Evolutionary conservation across 2,888 invertebrate species (phyloP).

Genomic region (Phalera bucephala): DNA sequence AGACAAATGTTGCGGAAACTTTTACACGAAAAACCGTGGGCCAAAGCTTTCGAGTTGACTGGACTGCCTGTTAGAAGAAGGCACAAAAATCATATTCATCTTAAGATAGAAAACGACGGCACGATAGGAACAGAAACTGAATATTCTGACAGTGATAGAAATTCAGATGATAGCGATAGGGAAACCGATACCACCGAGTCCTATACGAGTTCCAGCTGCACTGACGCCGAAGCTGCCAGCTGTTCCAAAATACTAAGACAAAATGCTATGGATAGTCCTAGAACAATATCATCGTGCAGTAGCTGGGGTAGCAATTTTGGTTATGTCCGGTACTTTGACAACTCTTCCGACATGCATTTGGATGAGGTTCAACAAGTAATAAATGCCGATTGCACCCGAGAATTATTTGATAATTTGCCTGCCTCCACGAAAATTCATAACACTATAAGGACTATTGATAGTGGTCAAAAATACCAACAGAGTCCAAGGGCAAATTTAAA

Average conservation of each 20-base stretch:
- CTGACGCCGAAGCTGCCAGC: slow-evolving; percentile 54
- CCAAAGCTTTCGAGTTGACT: slow-evolving; percentile 72
- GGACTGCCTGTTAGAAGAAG: slow-evolving; percentile 70
- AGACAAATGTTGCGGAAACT: slow-evolving; percentile 88
- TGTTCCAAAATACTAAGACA: slow-evolving; percentile 79
- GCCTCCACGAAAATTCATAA: slow-evolving; percentile 28
- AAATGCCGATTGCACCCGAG: slow-evolving; percentile 68
- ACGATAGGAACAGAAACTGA: slow-evolving; percentile 69
- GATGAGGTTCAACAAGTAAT: slow-evolving; percentile 41
- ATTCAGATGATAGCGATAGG: slow-evolving; percentile 51
- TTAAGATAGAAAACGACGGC: slow-evolving; percentile 70
- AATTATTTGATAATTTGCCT: slow-evolving; percentile 53
- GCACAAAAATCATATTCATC: slow-evolving; percentile 70
- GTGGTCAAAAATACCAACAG: slow-evolving; percentile 33
- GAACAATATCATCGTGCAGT: slow-evolving; percentile 73
- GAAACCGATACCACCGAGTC: slow-evolving; percentile 71
- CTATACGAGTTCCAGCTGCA: slow-evolving; percentile 62
- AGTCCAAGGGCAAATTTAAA: slow-evolving; percentile 33
- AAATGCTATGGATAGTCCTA: slow-evolving; percentile 82
- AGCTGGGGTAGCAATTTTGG: slow-evolving; percentile 85
- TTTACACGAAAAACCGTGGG: slow-evolving; percentile 85
- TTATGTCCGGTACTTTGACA: slow-evolving; percentile 86
- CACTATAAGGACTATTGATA: slow-evolving; percentile 30
- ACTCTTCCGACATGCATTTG: slow-evolving; percentile 68
- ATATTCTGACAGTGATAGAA: slow-evolving; percentile 61